Conservation (phyloP, 2,113 vertebrate genomes). For the Pristiophorus japonicus region DNA sequence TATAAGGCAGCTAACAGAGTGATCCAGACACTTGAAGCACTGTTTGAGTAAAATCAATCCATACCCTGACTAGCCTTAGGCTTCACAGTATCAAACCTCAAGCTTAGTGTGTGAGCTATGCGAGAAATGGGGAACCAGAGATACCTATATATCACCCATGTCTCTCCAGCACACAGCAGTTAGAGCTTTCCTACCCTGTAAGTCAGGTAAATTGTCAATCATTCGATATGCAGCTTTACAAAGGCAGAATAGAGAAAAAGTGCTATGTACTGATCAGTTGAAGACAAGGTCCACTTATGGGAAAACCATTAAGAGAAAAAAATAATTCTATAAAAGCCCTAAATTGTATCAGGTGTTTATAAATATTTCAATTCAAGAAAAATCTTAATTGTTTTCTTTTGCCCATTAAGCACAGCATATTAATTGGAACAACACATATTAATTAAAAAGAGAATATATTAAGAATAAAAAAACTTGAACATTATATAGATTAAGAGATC, state of each 20-base stretch:
- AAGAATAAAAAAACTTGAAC: not conserved
- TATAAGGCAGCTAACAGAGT: not conserved
- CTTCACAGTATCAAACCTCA: not conserved
- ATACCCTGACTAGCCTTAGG: not conserved
- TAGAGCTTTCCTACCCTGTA: not conserved
- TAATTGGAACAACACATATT: not conserved
- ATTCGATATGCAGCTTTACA: not conserved
- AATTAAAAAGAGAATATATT: not conserved
- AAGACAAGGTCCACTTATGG: not conserved
- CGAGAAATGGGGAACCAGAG: not conserved
- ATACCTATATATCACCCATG: not conserved
- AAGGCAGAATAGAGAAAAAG: not conserved
- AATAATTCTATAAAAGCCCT: not conserved
- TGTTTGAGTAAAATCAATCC: not conserved
- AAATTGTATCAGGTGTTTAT: not conserved
- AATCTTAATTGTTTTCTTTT: not conserved
- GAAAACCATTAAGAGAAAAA: not conserved
- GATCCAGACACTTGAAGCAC: not conserved
- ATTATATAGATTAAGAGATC: not conserved
- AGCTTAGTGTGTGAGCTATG: not conserved
- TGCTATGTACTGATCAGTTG: not conserved
- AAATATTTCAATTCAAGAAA: not conserved
- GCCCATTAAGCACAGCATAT: too few relatives aligned
- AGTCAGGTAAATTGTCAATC: not conserved
- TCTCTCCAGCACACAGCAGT: not conserved